Percentiles rank a stretch among this genome's conserved stretches.
phyloP scores from a whole-genome alignment of 2,113 vertebrate genomes.

The Ramphastos sulfuratus region DNA sequence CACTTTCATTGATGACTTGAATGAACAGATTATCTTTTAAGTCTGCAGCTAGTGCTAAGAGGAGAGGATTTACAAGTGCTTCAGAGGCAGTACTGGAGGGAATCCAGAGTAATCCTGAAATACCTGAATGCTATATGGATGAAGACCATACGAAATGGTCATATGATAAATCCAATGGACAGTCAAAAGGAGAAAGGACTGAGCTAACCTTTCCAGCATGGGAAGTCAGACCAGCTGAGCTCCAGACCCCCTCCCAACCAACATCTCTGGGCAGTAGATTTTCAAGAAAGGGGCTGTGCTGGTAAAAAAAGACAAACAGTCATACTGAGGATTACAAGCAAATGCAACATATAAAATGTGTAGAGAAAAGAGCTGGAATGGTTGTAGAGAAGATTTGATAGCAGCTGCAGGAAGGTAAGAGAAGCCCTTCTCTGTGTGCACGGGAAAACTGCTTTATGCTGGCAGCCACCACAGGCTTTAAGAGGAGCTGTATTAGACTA shows the following conservation, averaged over 20 bases:
- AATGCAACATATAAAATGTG: background rate
- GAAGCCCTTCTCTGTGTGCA: background rate
- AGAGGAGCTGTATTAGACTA: background rate
- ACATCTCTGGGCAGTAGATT: background rate
- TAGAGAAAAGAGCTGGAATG: background rate
- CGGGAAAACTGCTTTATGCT: background rate
- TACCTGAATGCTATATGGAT: background rate
- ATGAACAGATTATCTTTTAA: background rate
- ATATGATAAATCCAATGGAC: background rate
- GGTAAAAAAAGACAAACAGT: background rate
- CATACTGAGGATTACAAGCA: background rate
- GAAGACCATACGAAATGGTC: background rate
- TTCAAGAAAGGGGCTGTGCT: background rate
- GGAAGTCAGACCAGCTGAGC: background rate
- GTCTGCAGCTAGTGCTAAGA: background rate
- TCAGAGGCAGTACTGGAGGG: background rate
- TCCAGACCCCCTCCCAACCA: background rate
- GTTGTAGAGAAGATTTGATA: background rate
- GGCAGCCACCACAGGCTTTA: background rate
- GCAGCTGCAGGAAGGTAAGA: background rate
- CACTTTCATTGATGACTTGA: background rate
- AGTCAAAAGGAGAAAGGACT: background rate
- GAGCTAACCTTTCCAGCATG: background rate
- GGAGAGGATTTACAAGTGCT: conserved; percentile 21
- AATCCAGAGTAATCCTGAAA: background rate